phyloP scores from a whole-genome alignment of 2,113 vertebrate species.

The Platichthys stellatus region DNA sequence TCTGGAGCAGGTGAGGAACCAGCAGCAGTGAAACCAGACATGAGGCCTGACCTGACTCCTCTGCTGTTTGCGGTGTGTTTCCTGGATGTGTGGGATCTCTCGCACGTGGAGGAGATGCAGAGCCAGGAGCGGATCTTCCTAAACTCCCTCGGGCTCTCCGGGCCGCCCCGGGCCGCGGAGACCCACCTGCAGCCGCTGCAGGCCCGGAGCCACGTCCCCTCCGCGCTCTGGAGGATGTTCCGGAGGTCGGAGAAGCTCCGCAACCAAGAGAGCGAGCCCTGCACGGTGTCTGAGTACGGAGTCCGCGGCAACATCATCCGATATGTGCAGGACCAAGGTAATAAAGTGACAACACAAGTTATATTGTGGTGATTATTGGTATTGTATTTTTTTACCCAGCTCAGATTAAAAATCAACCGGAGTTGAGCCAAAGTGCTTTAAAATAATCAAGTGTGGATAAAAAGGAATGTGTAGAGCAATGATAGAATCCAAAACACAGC shows the following conservation, averaged over 20 bases:
- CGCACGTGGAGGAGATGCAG: slow-evolving; percentile 38
- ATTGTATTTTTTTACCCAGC: no score
- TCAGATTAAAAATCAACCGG: no score
- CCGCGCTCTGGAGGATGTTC: slow-evolving; percentile 89
- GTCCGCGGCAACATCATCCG: slow-evolving; percentile 92
- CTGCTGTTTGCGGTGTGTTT: slow-evolving; percentile 13
- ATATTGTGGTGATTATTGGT: no score
- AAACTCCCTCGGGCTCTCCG: slow-evolving; percentile 81
- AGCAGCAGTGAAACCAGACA: not conserved
- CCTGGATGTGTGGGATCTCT: not conserved
- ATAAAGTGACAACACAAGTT: no score
- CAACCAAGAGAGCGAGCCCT: slow-evolving; percentile 66
- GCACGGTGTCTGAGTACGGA: slow-evolving; percentile 87
- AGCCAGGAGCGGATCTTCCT: slow-evolving; percentile 78
- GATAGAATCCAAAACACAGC: no score
- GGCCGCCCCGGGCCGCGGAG: slow-evolving; percentile 66
- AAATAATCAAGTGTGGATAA: no score
- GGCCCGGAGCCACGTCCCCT: slow-evolving; percentile 78
- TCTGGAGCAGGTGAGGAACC: not conserved
- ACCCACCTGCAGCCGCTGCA: not conserved
- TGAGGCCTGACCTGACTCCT: not conserved
- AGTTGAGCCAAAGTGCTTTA: no score
- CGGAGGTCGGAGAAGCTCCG: slow-evolving; percentile 44
- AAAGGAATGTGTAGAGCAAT: no score
- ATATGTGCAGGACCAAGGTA: slow-evolving; percentile 88